Base-by-base conservation (phyloP, 2,888 invertebrate genomes). In the Trachelus troglodyta region DNA sequence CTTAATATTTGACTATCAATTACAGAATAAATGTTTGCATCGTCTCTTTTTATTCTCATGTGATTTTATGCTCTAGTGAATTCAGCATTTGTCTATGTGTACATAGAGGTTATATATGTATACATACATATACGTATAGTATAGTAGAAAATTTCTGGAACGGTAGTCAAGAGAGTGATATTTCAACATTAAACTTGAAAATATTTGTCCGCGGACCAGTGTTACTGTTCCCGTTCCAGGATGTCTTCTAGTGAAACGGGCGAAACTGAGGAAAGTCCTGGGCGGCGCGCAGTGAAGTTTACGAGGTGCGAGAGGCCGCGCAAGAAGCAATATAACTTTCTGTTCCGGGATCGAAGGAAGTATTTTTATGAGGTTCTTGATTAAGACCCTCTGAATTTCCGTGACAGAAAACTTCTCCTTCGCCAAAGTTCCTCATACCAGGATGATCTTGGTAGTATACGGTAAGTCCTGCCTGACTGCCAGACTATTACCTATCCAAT, bases 321-420 rank as follows among this genome's bases (percentile, higher is more conserved):
- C 68, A 35, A 4, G 74, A 74, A 69, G 74, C 69, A 34, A 77
- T 77, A 77, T 74, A 77, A 77, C 74, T 77, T 77, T 77, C 69
- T 56, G 35, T 12, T 69, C 77, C 69, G 37, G 40, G 40, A 77
- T 77, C 77, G 33, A 37, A 77, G 11, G 75, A 37, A 69, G 77
- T 75, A 77, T 77, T 69, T 77, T 75, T 69, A 76, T 74, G 40
- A 77, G 35, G 69, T 75, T 77, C 69, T 77, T 75, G 77, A 77
- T 75, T 69, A 69, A 75, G 37, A 30, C 69, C 30, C 69, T n/a
- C 15, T 30, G 40, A 69, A 77, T 37, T 75, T 56, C 56, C 56
- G 56, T 56, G 56, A 56, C 56, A 56, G 56, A 56, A 56, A 56
- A 56, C 56, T 56, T 56, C 56, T 56, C 56, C 56, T 56, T 56